These are phyloP conservation scores for Hippasteria phrygiana DNA, from an alignment of 53 echinoderm and acorn worm species.

Conservation along the genomic window DNA sequence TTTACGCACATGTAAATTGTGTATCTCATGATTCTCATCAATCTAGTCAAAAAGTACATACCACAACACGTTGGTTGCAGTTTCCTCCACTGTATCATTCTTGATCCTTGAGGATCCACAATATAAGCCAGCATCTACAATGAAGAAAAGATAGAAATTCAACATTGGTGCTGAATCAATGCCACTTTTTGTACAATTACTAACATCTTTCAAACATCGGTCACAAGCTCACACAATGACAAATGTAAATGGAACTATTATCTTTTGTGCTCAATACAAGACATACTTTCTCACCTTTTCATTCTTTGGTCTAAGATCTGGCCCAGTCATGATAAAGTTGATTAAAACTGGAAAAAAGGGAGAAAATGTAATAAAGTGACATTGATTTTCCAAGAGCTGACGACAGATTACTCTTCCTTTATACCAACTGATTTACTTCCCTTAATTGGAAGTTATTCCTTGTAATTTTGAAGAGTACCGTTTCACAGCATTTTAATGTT, in stretches of 20 bases:
- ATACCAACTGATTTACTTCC: not conserved
- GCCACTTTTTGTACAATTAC: too few relatives aligned
- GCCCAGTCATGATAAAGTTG: constrained; percentile 84
- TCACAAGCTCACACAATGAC: not conserved
- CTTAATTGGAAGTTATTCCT: not conserved
- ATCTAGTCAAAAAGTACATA: too few relatives aligned
- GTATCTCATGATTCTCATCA: too few relatives aligned
- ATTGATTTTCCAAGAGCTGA: too few relatives aligned
- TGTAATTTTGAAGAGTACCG: too few relatives aligned
- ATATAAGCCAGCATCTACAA: constrained; percentile 90
- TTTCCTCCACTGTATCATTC: constrained; percentile 96
- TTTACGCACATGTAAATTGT: too few relatives aligned
- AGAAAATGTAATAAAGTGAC: not conserved
- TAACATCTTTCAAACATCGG: not conserved
- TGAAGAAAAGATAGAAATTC: not conserved
- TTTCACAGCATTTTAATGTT: too few relatives aligned
- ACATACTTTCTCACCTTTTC: constrained; percentile 61
- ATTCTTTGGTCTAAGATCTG: constrained; percentile 87
- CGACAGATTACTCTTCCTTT: not conserved
- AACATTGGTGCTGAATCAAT: not conserved
- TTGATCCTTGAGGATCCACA: constrained; percentile 88
- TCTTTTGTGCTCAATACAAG: not conserved
- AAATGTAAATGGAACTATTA: not conserved
- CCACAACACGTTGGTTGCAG: constrained; percentile 93
- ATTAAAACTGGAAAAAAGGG: constrained; percentile 78